Evolutionary conservation across 1,140 invertebrate species (phyloP), one percentile per base, ranked within the genome.

Genomic region (Philaenus spumarius): DNA sequence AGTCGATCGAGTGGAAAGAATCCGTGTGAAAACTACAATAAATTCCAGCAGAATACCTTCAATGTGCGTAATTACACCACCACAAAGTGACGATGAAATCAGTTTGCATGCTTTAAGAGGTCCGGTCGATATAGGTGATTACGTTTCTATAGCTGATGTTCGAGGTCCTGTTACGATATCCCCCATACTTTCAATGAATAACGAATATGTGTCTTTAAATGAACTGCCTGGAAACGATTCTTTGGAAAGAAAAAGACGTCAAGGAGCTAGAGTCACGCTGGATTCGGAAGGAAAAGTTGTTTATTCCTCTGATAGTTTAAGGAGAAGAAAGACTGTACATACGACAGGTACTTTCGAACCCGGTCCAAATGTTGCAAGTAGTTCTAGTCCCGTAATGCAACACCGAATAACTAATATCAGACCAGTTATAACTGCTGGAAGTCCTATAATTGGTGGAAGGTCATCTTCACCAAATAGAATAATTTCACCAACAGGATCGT

Each of bases 31-130:
- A 74, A 93, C 90, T 0, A 85, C 86, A 5, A 92, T 93, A 26
- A 91, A 87, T 62, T 86, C 85, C 11, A 89, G 86, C 64, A 79
- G 90, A 61, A 94, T 94, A 68, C 92, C 92, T 2, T 93, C 90
- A 0, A 90, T 95, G 86, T 94, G 91, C 72, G 89, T 92, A 0
- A 93, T 94, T 15, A 93, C 90, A 6, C 90, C 90, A 9, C 84
- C 86, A 1, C 86, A 87, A 55, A 92, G 89, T 46, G 90, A 93
- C 61, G 91, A 93, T 65, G 90, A 91, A 67, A 82, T 62, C 7
- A 67, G 67, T 51, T 43, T 69, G 6, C 64, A 64, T 35, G 61
- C 58, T 20, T 59, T 53, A 2, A 51, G 52, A 20, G 45, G 52
- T 48, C 47, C 55, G n/a, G 52, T 62, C 2, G 75, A 83, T 71